A percentile compares a stretch with the other conserved stretches of the same genome.
These are phyloP conservation scores for Bombyx mandarina DNA, from an alignment of 1,140 invertebrate species.

Conservation along the genomic window DNA sequence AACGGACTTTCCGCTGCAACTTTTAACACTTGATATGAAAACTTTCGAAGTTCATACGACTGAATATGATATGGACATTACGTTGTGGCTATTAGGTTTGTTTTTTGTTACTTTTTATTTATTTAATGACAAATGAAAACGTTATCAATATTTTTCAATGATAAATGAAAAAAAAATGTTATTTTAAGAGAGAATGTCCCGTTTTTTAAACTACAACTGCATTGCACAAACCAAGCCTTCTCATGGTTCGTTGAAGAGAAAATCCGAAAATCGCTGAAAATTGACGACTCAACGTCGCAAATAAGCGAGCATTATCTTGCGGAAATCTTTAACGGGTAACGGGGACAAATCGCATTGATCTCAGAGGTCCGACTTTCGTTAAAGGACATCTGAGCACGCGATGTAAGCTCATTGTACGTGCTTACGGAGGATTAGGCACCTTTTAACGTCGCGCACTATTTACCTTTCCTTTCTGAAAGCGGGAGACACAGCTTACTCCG, in stretches of 20 bases:
- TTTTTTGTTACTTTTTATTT: no score
- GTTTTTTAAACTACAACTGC: no score
- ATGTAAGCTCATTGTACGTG: constrained; percentile 56
- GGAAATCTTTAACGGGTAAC: constrained; percentile 25
- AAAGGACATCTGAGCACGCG: constrained; percentile 41
- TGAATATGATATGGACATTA: no score
- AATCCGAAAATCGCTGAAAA: constrained; percentile 15
- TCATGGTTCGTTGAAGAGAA: constrained; percentile 1
- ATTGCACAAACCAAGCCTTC: no score
- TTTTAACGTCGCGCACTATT: constrained; percentile 57
- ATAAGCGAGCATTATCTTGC: constrained; percentile 29
- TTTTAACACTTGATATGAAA: constrained; percentile 1
- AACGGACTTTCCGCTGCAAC: constrained; percentile 8
- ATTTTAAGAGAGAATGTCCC: no score
- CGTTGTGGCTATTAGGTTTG: no score
- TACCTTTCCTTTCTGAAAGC: constrained; percentile 33
- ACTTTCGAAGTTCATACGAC: no score
- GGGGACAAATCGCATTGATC: constrained; percentile 49
- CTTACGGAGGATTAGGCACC: constrained; percentile 52
- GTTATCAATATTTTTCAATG: no score
- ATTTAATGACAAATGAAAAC: no score
- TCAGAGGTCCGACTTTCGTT: constrained; percentile 36
- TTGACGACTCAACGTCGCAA: constrained; percentile 18
- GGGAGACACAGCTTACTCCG: constrained; percentile 25
- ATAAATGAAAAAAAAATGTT: no score